Base-by-base conservation (phyloP, 2,113 vertebrate species). In the Oenanthe oenanthe region DNA sequence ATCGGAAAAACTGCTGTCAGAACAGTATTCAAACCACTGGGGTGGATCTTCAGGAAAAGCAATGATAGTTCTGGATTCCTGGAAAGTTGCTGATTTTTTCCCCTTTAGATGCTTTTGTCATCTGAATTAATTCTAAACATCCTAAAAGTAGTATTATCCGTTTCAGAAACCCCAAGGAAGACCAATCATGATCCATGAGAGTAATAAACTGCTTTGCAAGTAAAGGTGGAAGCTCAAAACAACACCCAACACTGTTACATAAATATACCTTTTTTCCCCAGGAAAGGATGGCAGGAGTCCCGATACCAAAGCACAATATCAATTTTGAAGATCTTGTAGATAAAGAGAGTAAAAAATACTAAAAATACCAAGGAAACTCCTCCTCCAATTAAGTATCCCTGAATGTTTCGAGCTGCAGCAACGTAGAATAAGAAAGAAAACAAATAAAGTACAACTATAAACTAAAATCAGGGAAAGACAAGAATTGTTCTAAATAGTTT, bases 301-400 rank as follows among this genome's bases (percentile, higher is more conserved):
- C 99, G 98, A 95, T 98, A 98, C 96, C 98, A 99, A 91, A 99
- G 98, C 56, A 98, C 98, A n/a, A 99, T 98, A 77, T 99, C 99
- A 51, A 99, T 95, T 95, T 98, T 99, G 96, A 99, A 99, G 81
- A 97, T 54, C 77, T 98, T 98, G 96, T 98, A 99, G 79, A 98
- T 45, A 78, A 92, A 75, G 26, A 98, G 65, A 60, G 79, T 93
- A 74, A 82, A 68, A 45, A 98, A 75, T 14, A 98, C 97, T 17
- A 98, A 65, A 70, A 98, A 50, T 5, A 85, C 77, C 71, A 98
- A 31, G n/a, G 93, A 92, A 54, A 97, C 73, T 53, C 98, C 96
- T 77, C 97, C 62, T 29, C 97, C 94, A 71, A 98, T 98, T 42
- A 98, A 72, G 8, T 97, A 97, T 74, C 97, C 76, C 21, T 97